Evolutionary conservation across 2,888 invertebrate species (phyloP).

Genomic region (Lasioglossum calceatum): DNA sequence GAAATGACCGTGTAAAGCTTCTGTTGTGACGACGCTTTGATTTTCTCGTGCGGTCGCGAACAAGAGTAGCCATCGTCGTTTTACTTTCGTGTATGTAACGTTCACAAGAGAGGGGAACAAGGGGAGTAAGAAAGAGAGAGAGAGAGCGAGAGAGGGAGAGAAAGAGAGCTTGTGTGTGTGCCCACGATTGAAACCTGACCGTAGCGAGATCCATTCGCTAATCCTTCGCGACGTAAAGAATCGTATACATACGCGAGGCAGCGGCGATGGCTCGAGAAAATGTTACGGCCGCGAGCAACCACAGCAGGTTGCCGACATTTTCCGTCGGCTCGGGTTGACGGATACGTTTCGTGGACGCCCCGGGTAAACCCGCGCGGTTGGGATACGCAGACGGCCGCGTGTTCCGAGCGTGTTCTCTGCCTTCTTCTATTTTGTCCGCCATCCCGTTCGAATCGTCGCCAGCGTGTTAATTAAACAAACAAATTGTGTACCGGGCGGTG

Average conservation of each 20-base stretch:
- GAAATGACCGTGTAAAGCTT: constrained; percentile 7
- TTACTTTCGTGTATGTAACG: not conserved
- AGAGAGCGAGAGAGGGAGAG: not conserved
- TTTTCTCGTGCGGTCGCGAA: not conserved
- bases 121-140: not conserved
- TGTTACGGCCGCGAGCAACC: constrained; percentile 13
- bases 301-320: constrained; percentile 35
- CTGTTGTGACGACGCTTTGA: not conserved
- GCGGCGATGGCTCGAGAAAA: constrained; percentile 38
- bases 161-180: not conserved
- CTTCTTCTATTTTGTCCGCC: not conserved
- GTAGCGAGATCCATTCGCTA: not conserved
- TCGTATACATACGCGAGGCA: constrained; percentile 6
- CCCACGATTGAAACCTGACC: constrained; percentile 9
- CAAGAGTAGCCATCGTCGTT: not conserved
- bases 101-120: not conserved
- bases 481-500: constrained; percentile 56
- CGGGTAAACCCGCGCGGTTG: not conserved
- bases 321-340: constrained; percentile 40
- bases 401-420: constrained; percentile 31
- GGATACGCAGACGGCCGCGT: constrained; percentile 31
- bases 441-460: constrained; percentile 49
- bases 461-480: constrained; percentile 61
- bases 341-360: not conserved
- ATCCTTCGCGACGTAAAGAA: constrained; percentile 16